These are phyloP conservation scores for Sylvilagus floridanus DNA, from an alignment of 2,797 vertebrate species.

Conservation along the genomic window DNA sequence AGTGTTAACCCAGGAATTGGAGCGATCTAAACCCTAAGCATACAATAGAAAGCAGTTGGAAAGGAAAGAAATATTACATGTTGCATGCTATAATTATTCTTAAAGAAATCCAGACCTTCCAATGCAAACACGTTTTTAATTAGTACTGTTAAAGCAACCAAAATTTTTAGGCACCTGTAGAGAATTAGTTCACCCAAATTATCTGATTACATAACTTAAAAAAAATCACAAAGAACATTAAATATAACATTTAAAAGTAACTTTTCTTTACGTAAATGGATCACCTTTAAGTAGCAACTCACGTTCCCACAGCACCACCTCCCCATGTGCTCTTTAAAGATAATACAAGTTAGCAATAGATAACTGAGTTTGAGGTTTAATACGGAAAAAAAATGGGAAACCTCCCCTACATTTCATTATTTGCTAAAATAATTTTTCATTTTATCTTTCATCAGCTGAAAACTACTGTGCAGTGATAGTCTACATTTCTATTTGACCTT, in stretches of 20 bases:
- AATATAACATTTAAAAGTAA: constrained; percentile 35
- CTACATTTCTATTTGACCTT: neutral
- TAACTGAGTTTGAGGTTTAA: neutral
- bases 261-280: constrained; percentile 48
- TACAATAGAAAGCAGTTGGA: constrained; percentile 91
- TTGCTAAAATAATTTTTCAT: neutral
- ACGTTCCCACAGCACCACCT: neutral
- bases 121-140: constrained; percentile 82
- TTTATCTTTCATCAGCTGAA: constrained; percentile 8
- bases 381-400: neutral
- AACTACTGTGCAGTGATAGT: neutral
- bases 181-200: constrained; percentile 71
- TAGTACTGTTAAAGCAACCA: constrained; percentile 84
- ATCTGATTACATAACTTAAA: constrained; percentile 44
- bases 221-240: neutral
- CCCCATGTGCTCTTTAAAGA: constrained; percentile 47
- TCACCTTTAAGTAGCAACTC: constrained; percentile 11
- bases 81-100: constrained; percentile 88
- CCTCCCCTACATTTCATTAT: neutral
- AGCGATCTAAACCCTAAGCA: constrained; percentile 99
- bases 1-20: constrained; percentile 99
- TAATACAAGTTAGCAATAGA: neutral
- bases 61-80: constrained; percentile 92
- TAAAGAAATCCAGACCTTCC: constrained; percentile 84
- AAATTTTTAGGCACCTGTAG: constrained; percentile 42